A percentile compares a stretch with the other conserved stretches of the same genome.
phyloP scores from a whole-genome alignment of 2,888 invertebrate species.

The Timema cristinae region DNA sequence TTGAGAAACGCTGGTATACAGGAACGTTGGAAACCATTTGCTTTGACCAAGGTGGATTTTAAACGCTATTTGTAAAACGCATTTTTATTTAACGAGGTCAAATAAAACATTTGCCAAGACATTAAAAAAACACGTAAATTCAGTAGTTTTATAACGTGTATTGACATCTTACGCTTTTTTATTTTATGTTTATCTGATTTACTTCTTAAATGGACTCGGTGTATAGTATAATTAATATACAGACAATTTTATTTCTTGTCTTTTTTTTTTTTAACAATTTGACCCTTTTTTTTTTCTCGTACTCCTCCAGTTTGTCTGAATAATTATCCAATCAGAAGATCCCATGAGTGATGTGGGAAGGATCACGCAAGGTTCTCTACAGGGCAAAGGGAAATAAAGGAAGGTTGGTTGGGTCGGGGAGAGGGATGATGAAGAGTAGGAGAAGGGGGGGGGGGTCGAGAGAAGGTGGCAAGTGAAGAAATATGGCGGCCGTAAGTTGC shows the following conservation, averaged over 20 bases:
- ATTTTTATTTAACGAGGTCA: no score
- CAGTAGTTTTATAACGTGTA: no score
- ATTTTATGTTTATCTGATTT: no score
- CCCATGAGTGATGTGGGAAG: slow-evolving; percentile 21
- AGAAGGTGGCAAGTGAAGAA: slow-evolving; percentile 7
- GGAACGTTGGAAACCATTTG: no score
- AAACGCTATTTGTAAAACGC: no score
- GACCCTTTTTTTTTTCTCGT: slow-evolving; percentile 2
- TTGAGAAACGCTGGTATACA: no score
- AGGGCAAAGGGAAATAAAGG: not conserved
- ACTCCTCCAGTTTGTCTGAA: slow-evolving; percentile 11
- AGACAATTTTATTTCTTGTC: not conserved
- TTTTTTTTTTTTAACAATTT: not conserved
- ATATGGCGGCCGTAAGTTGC: slow-evolving; percentile 19
- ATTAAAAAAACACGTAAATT: no score
- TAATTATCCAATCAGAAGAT: slow-evolving; percentile 23
- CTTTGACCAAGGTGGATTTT: no score
- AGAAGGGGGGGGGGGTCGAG: slow-evolving; percentile 1
- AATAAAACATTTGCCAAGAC: no score
- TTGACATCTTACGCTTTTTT: no score
- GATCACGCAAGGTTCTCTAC: slow-evolving; percentile 1
- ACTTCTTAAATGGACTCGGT: no score
- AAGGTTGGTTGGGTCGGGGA: not conserved
- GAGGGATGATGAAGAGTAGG: not conserved
- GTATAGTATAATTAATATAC: no score